Evolutionary conservation across 1,140 invertebrate species (phyloP).

Genomic region (Vanessa tameamea): DNA sequence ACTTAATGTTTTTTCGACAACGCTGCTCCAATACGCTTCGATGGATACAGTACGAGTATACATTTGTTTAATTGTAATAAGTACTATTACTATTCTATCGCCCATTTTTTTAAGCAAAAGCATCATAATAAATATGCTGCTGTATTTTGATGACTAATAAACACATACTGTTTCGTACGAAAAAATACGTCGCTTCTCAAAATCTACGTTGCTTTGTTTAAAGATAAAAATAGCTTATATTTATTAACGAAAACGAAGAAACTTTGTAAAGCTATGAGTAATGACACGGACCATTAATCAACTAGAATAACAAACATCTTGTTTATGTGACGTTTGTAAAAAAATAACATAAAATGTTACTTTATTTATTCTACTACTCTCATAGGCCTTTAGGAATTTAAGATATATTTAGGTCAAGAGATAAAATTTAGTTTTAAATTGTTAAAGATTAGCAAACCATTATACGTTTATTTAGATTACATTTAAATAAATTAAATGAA

Average conservation of each 20-base stretch:
- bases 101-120: no score
- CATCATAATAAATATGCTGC: no score
- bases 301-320: conserved; percentile 31
- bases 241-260: conserved; percentile 7
- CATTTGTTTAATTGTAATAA: no score
- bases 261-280: conserved; percentile 23
- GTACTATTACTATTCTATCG: no score
- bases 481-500: no score
- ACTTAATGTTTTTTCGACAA: no score
- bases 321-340: conserved; percentile 21
- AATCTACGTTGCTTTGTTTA: background rate
- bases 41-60: no score
- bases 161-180: background rate
- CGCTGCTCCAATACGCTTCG: no score
- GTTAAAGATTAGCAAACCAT: no score
- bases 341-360: conserved; percentile 21
- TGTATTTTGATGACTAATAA: no score
- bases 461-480: no score
- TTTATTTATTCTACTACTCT: conserved; percentile 6
- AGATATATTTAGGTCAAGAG: background rate
- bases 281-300: conserved; percentile 29
- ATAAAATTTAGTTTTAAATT: no score
- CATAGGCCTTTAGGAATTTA: background rate
- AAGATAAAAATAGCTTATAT: conserved; percentile 13
- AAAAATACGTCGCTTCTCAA: background rate